Conservation (phyloP, 2,888 invertebrate species). For the Dorcus hopei region DNA sequence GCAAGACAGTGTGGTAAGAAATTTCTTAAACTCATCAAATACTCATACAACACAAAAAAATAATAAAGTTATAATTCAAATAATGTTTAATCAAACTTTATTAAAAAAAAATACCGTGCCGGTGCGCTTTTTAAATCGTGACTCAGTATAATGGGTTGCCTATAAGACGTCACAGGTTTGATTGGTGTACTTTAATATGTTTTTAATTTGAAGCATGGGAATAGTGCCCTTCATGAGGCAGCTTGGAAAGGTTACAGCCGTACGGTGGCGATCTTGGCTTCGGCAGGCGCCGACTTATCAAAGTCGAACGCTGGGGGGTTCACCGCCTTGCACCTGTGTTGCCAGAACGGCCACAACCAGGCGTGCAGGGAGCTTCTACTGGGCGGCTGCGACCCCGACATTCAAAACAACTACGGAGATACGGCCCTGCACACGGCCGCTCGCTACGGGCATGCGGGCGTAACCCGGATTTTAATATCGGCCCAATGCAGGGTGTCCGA, state of each 20-base stretch:
- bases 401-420: conserved; percentile 94
- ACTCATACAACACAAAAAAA: no score
- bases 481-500: conserved; percentile 81
- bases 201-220: conserved; percentile 72
- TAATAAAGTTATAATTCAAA: no score
- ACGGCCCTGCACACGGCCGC: conserved; percentile 93
- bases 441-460: conserved; percentile 94
- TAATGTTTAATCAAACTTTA: no score
- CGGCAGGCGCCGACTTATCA: conserved; percentile 61
- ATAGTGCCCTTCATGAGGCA: conserved; percentile 91
- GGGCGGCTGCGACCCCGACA: conserved; percentile 78
- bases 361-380: conserved; percentile 84
- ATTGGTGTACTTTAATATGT: not conserved
- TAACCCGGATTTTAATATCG: conserved; percentile 88
- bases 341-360: conserved; percentile 97
- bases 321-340: conserved; percentile 89
- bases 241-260: conserved; percentile 93
- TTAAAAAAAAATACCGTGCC: no score
- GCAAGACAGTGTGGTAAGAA: conserved; percentile 70
- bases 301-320: conserved; percentile 83
- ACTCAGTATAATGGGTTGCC: not conserved
- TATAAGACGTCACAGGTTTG: no score
- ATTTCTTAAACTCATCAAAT: no score
- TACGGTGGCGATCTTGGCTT: conserved; percentile 72
- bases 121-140: not conserved